Conservation (phyloP, 2,888 invertebrate genomes). For the Stenolophus ochropezus region DNA sequence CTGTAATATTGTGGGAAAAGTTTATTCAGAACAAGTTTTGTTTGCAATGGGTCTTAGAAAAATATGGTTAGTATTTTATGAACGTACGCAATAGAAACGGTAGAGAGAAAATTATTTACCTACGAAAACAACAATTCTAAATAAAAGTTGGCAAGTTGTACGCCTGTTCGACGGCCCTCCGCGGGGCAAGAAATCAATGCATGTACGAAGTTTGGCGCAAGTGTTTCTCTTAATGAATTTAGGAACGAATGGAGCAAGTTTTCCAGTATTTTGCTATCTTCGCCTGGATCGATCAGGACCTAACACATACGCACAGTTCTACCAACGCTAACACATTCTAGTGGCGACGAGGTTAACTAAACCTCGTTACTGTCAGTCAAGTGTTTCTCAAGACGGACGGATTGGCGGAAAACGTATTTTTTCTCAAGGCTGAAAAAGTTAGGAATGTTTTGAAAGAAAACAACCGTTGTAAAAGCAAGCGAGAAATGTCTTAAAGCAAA, state of each 20-base stretch:
- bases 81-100: conserved; percentile 13
- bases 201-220: conserved; percentile 52
- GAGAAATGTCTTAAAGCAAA: conserved; percentile 49
- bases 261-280: conserved; percentile 54
- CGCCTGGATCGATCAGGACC: conserved; percentile 14
- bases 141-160: conserved; percentile 43
- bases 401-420: conserved; percentile 54
- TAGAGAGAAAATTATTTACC: conserved; percentile 27
- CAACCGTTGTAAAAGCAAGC: conserved; percentile 37
- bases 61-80: conserved; percentile 25
- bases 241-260: conserved; percentile 51
- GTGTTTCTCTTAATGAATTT: conserved; percentile 58
- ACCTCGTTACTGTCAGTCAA: conserved; percentile 60
- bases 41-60: not conserved
- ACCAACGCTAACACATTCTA: conserved; percentile 42
- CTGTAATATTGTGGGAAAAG: not conserved
- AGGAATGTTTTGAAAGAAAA: conserved; percentile 53
- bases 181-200: conserved; percentile 54
- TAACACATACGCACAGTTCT: not conserved
- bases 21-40: not conserved
- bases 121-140: conserved; percentile 41
- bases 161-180: not conserved
- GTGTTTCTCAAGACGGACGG: conserved; percentile 50
- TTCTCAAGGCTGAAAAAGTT: conserved; percentile 45
- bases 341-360: conserved; percentile 56